Percentiles rank a stretch among this genome's conserved stretches.
These are phyloP conservation scores for Nasonia vitripennis DNA, from an alignment of 1,140 invertebrate species.

Conservation along the genomic window DNA sequence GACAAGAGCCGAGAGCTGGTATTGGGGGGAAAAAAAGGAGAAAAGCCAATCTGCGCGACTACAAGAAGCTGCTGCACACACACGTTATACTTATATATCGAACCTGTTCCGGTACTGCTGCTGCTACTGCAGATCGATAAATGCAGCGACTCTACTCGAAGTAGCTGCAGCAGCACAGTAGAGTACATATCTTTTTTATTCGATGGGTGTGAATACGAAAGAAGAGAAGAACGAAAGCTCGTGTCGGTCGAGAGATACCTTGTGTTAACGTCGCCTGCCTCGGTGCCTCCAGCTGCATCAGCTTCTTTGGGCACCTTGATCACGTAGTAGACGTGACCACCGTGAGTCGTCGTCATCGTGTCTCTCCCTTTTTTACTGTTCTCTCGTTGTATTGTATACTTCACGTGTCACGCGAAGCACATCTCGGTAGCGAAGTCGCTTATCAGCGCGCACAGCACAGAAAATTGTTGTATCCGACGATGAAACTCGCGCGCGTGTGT, in stretches of 20 bases:
- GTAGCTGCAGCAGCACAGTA: background rate
- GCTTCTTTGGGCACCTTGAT: constrained; percentile 78
- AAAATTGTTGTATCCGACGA: too few relatives aligned
- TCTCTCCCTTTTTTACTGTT: background rate
- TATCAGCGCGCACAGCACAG: background rate
- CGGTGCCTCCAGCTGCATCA: constrained; percentile 11
- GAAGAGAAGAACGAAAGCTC: constrained; percentile 25
- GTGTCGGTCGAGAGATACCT: constrained; percentile 64
- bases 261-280: constrained; percentile 62
- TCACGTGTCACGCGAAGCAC: background rate
- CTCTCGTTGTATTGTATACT: background rate
- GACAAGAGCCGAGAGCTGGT: background rate
- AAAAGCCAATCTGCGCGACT: background rate
- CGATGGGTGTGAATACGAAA: background rate
- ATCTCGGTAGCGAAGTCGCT: background rate
- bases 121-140: background rate
- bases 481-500: too few relatives aligned
- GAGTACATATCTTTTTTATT: constrained; percentile 8
- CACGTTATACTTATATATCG: background rate
- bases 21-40: background rate
- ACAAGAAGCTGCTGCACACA: background rate
- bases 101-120: background rate
- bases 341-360: constrained; percentile 77
- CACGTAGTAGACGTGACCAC: constrained; percentile 80
- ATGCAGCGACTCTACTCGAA: background rate